Percentiles rank a stretch among this genome's conserved stretches.
These are phyloP conservation scores for Bombyx huttoni DNA, from an alignment of 2,888 invertebrate genomes.

Conservation along the genomic window DNA sequence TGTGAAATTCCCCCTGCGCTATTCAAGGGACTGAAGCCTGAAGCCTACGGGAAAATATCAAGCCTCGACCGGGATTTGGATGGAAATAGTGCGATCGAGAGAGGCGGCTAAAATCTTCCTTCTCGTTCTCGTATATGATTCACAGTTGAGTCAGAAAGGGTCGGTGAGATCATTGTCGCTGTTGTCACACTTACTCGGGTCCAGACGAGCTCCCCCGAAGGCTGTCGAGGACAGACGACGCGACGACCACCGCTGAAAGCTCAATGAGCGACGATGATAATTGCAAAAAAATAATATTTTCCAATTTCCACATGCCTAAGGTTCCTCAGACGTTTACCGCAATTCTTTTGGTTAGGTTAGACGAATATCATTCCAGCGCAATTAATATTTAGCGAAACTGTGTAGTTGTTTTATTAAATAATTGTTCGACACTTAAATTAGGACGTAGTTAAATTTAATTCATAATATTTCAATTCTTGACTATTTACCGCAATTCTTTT, in stretches of 20 bases:
- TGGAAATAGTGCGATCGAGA: conserved; percentile 31
- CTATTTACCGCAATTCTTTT: conserved; percentile 9
- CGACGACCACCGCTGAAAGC: conserved; percentile 42
- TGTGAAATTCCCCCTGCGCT: conserved; percentile 24
- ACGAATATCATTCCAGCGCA: not conserved
- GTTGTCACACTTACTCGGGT: conserved; percentile 13
- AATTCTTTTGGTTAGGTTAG: not conserved
- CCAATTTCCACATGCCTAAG: conserved; percentile 26
- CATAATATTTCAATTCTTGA: too few relatives aligned
- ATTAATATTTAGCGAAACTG: not conserved
- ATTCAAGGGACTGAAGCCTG: conserved; percentile 52
- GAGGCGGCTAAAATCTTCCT: conserved; percentile 17
- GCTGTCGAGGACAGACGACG: conserved; percentile 23
- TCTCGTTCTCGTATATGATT: conserved; percentile 34
- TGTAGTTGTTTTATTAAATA: not conserved
- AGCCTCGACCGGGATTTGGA: conserved; percentile 57
- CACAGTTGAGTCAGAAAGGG: conserved; percentile 43
- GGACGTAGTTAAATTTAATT: too few relatives aligned
- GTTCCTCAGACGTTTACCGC: conserved; percentile 15
- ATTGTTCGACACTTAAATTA: not conserved
- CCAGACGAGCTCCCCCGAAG: conserved; percentile 34
- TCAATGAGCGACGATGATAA: conserved; percentile 57
- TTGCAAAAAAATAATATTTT: conserved; percentile 47
- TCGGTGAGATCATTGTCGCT: conserved; percentile 14
- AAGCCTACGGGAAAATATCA: conserved; percentile 64